These are phyloP conservation scores for Tympanuchus pallidicinctus DNA, from an alignment of 2,113 vertebrate genomes.

Conservation along the genomic window DNA sequence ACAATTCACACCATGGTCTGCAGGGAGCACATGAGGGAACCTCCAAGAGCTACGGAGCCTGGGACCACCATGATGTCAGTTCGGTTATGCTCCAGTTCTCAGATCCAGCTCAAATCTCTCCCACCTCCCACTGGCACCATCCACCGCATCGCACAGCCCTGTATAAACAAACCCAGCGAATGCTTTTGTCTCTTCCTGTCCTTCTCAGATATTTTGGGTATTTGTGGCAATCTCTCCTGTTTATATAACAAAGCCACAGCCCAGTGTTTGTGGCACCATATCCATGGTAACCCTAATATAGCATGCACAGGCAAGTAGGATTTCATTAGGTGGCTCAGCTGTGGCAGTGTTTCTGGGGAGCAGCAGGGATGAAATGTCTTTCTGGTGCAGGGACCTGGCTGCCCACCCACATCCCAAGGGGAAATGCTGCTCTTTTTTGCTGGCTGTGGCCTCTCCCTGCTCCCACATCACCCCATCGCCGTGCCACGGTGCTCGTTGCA, in stretches of 20 bases:
- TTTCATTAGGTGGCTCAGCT: conserved; percentile 66
- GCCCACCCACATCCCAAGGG: not conserved
- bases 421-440: fast-evolving
- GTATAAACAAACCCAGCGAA: not conserved
- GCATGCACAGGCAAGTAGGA: conserved; percentile 55
- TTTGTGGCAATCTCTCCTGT: conserved; percentile 72
- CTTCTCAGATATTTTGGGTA: conserved; percentile 56
- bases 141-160: not conserved
- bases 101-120: not conserved
- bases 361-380: not conserved
- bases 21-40: not conserved
- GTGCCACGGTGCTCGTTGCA: fast-evolving
- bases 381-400: not conserved
- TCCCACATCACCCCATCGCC: not conserved
- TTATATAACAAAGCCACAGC: conserved; percentile 74
- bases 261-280: conserved; percentile 70
- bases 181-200: conserved; percentile 37
- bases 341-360: not conserved
- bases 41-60: fast-evolving
- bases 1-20: not conserved
- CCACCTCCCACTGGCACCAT: not conserved
- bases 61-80: not conserved
- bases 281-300: conserved; percentile 76
- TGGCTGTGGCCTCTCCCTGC: not conserved
- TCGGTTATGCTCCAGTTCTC: not conserved